Evolutionary conservation across 2,113 vertebrate genomes (phyloP).

Genomic region (Apeltes quadracus): DNA sequence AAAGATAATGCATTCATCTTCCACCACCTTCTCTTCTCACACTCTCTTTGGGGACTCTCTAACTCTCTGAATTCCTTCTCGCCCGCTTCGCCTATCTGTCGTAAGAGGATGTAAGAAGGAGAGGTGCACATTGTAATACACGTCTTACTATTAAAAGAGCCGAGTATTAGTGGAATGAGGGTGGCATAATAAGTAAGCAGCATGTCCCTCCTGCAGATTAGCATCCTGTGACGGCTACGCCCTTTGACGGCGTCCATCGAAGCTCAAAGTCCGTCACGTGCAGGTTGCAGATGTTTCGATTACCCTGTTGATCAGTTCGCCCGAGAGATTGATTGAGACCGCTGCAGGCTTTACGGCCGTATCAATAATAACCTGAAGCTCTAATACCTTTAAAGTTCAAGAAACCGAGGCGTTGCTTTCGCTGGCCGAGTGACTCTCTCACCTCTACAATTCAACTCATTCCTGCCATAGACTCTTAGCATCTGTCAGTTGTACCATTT

Average conservation of each 20-base stretch:
- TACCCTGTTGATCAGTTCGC: background rate
- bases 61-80: conserved; percentile 55
- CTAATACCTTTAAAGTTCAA: conserved; percentile 1
- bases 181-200: conserved; percentile 25
- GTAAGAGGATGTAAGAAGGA: conserved; percentile 75
- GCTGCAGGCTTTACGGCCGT: background rate
- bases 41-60: conserved; percentile 58
- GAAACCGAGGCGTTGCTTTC: background rate
- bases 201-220: background rate
- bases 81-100: conserved; percentile 55
- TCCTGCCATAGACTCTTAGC: background rate
- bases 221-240: background rate
- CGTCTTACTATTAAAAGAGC: conserved; percentile 35
- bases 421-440: background rate
- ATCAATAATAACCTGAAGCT: background rate
- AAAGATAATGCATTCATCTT: conserved; percentile 66
- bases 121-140: conserved; percentile 61
- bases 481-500: background rate
- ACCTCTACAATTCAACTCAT: background rate
- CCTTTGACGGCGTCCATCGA: background rate
- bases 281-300: background rate
- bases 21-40: conserved; percentile 43
- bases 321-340: background rate
- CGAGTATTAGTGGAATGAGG: conserved; percentile 23
- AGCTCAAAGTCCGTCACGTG: background rate